Base-by-base conservation (phyloP, 1,140 invertebrate species). In the Charaxes varanes region DNA sequence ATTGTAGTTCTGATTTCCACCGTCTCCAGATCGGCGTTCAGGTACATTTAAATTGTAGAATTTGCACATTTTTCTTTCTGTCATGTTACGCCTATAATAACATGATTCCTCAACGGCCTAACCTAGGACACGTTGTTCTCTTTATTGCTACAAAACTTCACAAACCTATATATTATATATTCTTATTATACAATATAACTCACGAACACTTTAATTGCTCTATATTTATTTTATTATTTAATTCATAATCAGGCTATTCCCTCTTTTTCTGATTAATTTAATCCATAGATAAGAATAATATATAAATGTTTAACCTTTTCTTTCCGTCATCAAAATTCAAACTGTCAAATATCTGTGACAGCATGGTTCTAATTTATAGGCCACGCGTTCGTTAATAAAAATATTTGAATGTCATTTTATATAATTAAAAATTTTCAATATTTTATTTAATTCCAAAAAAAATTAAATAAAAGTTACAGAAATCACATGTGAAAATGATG, bases 301-400 rank as follows among this genome's bases (percentile, higher is more conserved):
- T n/a, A n/a, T n/a, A n/a, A n/a, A n/a, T 79, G 52, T 78, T 69
- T 82, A 82, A 82, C 78, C 78, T 82, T 79, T 78, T 79, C 78
- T 79, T 76, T 77, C 77, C 70, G 74, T 81, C 74, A 81, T 81
- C 74, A 81, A 79, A 78, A 77, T 77, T 73, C 62, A 70, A 81
- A 81, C 64, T 79, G 70, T 76, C 72, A 79, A 60, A 57, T 73
- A 69, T 68, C 73, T 71, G 62, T 73, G 71, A 69, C 73, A 73
- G 66, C 59, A 66, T 62, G 60, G 56, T n/a, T n/a, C n/a, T n/a
- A n/a, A n/a, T n/a, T n/a, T n/a, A 22, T 45, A 24, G 38, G 37
- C 21, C 13, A 31, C 4, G 22, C 5, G 12, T 12, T 5, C 23
- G 13, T 8, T 8, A 8, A 28, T n/a, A 31, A 31, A 22, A 22